Conservation (phyloP, 2,113 vertebrate species). For the Hippocampus abdominalis region DNA sequence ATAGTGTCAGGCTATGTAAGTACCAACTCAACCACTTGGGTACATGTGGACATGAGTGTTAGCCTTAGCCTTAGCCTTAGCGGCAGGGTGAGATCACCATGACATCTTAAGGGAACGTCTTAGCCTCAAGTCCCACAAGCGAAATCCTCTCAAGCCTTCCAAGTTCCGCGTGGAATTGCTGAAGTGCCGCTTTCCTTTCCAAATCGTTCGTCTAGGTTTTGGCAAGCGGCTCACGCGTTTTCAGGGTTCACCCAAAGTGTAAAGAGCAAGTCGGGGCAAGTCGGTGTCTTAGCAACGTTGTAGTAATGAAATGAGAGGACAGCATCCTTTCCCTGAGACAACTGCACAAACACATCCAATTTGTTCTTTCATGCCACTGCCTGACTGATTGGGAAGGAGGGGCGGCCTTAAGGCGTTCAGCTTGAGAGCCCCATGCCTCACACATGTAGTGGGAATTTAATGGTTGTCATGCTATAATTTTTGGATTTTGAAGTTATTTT, state of each 20-base stretch:
- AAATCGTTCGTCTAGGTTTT: background rate
- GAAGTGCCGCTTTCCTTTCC: background rate
- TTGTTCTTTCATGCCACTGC: constrained; percentile 19
- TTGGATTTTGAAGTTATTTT: no score
- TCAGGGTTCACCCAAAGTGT: constrained; percentile 28
- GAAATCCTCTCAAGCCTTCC: background rate
- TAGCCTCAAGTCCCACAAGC: background rate
- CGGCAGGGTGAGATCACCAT: background rate
- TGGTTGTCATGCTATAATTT: no score
- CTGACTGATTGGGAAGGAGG: constrained; percentile 11
- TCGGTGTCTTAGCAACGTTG: constrained; percentile 51
- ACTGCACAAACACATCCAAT: constrained; percentile 24
- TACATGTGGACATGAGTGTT: no score
- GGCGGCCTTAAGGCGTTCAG: background rate
- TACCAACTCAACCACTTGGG: no score
- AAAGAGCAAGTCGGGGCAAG: constrained; percentile 19
- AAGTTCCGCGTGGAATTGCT: background rate
- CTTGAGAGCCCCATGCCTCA: background rate
- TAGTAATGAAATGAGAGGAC: constrained; percentile 35
- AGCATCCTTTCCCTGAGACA: constrained; percentile 42
- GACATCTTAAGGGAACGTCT: background rate
- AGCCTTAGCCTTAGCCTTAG: background rate
- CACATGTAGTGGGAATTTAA: background rate
- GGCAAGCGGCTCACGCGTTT: background rate
- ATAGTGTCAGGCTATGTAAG: no score